Evolutionary conservation across 2,113 vertebrate genomes (phyloP), one percentile per base, ranked within the genome.

Genomic region (Oenanthe melanoleuca): DNA sequence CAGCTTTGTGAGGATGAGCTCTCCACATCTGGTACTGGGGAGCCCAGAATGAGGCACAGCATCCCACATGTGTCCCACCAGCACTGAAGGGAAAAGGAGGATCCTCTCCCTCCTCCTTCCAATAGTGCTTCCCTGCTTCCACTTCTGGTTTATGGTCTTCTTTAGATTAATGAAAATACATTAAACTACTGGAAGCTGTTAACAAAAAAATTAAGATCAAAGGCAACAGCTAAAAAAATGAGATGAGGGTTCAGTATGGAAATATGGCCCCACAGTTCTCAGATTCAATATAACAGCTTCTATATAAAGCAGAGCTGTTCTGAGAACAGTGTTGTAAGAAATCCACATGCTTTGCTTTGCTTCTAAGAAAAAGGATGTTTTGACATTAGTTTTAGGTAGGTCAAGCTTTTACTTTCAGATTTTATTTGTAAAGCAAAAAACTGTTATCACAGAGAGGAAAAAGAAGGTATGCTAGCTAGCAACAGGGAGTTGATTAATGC

Each of bases 401-500:
- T 63, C 71, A 94, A 85, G 70, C 69, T 91, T 95, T 90, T 63
- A 66, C 86, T 92, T 95, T 92, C 71, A 88, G 73, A 91, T 92
- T 75, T 83, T 80, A 89, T 81, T 92, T 56, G 49, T 73, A 89
- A 85, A 88, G 74, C 49, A 88, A 86, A 89, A 91, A 83, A n/a
- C 16, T 61, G 72, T 82, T 77, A 95, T 91, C 92, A 96, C 45
- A 91, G 91, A 88, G 55, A 93, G 59, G 59, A 65, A 69, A 95
- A 93, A 78, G 64, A 86, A 92, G 88, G 72, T 86, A 88, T 33
- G 26, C 75, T 95, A 93, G 94, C 72, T 88, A 94, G 86, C 94
- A 93, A 94, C 72, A 71, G 88, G 91, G 91, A 94, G 94, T 96
- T 97, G 96, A 97, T 96, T 97, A 95, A 96, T 91, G 89, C 88